Evolutionary conservation across 2,888 invertebrate species (phyloP), one percentile per base, ranked within the genome.

Genomic region (Exocentrus adspersus): DNA sequence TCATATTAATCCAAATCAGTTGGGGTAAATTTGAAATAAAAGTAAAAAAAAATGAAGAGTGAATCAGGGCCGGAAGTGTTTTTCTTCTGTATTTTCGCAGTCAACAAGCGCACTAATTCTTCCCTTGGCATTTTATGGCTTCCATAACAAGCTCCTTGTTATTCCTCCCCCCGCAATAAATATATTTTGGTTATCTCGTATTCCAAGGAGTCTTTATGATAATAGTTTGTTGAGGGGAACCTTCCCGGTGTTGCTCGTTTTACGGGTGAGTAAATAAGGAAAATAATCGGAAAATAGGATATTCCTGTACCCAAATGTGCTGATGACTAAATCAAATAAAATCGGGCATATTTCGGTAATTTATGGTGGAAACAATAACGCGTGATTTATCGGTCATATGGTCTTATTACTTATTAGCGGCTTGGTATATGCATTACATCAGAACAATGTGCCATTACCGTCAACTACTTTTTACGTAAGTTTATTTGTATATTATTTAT

Each of bases 281-380:
- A 52, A 53, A 53, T 51, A 51, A 20, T 37, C 32, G 17, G n/a
- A 42, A 48, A 48, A 24, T 16, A 28, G 16, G 28, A 48, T 28
- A 48, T 28, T 48, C 20, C 16, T 48, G 10, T 16, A 16, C 9
- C 28, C 28, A 30, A 24, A 48, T 28, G 48, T 48, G 48, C 17
- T 30, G 28, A 53, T 53, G 19, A 53, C n/a, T 53, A 41, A 42
- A 53, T 53, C 42, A 53, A 53, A 53, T 42, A 53, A 20, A 53
- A 53, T 41, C 16, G 12, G n/a, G n/a, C 41, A 52, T 9, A 53
- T 53, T 24, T 53, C 10, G 42, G 53, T 42, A 42, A 19, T 21
- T 42, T 53, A 53, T 42, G 42, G 42, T 42, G 53, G 24, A 53
- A 53, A 53, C 53, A 53, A 42, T 42, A n/a, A 14, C 21, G 12